Base-by-base conservation (phyloP, 1,140 invertebrate genomes). In the Colletes latitarsis region DNA sequence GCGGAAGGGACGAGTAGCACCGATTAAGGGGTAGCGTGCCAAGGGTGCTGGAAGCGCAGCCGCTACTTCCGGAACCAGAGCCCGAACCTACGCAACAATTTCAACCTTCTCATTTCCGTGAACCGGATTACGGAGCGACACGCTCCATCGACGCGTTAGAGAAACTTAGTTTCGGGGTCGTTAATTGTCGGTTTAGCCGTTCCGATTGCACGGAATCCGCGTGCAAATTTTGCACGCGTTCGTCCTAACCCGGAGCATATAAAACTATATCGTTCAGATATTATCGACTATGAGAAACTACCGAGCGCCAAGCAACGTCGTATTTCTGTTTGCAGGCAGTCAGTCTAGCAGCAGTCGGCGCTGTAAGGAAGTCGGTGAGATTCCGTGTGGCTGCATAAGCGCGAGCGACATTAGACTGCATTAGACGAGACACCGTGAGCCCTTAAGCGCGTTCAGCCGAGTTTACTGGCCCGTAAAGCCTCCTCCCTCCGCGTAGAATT, bases 11-110 rank as follows among this genome's bases (percentile, higher is more conserved):
- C 49, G 93, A 94, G 89, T 94, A 94, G 81, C 91, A 92, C 15
- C 90, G 90, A 79, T 89, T 92, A 14, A 90, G 46, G 17, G 91
- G 91, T 43, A 92, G 76, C 1, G 92, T 92, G 76, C 90, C 92
- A 12, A 92, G 88, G 9, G 86, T 91, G 74, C 91, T 92, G 17
- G 91, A 91, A 8, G 90, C 90, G 62, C 92, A 91, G 1, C 92
- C 92, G 62, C 92, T 93, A 83, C 93, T 93, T 21, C 93, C 93
- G n/a, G 92, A 93, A 1, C 92, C 93, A n/a, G 92, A 93, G 4
- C 93, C 93, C 6, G 93, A 93, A 82, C 85, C 84, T 87, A n/a
- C 46, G 46, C 15, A 21, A 68, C 46, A 70, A 39, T 52, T 49
- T 58, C 39, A 15, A 57, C 6, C 9, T 43, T 63, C 43, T 74